Conservation (phyloP, 2,113 vertebrate genomes). For the Oncorhynchus mykiss region DNA sequence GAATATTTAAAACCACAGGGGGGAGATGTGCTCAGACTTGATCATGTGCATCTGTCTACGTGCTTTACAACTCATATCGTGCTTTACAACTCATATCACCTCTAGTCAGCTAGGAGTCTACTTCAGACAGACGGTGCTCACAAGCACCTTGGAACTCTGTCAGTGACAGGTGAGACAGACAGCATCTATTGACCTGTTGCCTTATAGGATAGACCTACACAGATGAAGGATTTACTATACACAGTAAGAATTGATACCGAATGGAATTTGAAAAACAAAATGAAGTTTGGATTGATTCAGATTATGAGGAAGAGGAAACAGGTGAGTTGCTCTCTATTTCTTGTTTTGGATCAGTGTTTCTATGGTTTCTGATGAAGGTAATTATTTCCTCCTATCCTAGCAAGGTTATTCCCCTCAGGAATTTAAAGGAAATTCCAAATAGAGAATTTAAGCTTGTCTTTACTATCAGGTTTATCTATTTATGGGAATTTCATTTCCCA, state of each 20-base stretch:
- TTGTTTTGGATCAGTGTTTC: not conserved
- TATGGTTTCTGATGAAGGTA: not conserved
- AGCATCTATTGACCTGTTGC: not conserved
- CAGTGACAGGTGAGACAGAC: slow-evolving; percentile 1
- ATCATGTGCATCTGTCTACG: slow-evolving; percentile 19
- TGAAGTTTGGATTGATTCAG: slow-evolving; percentile 45
- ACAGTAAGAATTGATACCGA: not conserved
- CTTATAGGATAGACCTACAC: not conserved
- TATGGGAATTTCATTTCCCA: not conserved
- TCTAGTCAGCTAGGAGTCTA: not conserved
- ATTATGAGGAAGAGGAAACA: slow-evolving; percentile 61
- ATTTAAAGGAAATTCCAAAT: no score
- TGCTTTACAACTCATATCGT: slow-evolving; percentile 25
- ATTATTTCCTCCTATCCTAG: no score
- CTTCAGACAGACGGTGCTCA: not conserved
- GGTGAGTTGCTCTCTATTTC: slow-evolving; percentile 54
- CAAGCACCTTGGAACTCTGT: not conserved
- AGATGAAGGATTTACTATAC: not conserved
- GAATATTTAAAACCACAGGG: not conserved
- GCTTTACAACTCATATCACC: not conserved
- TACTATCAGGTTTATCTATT: not conserved
- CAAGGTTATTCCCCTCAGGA: not conserved
- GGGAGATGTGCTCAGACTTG: not conserved
- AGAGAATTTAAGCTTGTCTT: not conserved
- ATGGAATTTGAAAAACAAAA: not conserved